Percentiles rank a stretch among this genome's conserved stretches.
Conservation (phyloP, 2,113 vertebrate species). For the Willisornis vidua region DNA sequence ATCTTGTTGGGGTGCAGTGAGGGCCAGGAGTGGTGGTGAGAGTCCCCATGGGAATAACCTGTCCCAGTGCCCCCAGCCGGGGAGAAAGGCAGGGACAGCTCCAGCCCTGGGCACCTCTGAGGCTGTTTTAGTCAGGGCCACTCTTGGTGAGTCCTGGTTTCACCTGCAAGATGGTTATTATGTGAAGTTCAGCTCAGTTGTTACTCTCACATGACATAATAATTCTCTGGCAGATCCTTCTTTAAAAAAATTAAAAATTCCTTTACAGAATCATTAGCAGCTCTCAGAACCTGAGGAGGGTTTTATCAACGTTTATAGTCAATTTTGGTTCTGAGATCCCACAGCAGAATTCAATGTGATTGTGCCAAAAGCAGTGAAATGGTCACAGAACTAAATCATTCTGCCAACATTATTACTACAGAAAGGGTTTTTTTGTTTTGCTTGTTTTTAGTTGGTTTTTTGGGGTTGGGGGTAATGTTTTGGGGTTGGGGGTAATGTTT, state of each 20-base stretch:
- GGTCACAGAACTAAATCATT: background rate
- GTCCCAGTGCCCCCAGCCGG: background rate
- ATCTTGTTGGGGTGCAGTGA: rapidly evolving
- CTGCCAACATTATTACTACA: background rate
- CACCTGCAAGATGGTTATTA: background rate
- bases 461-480: too few species aligned
- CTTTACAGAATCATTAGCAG: background rate
- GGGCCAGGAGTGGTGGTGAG: rapidly evolving
- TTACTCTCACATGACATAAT: background rate
- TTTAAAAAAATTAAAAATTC: background rate
- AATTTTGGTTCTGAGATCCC: background rate
- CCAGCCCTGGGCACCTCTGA: background rate
- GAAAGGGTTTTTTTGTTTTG: too few species aligned
- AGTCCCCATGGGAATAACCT: rapidly evolving
- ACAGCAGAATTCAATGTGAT: background rate
- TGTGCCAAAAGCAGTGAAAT: background rate
- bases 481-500: too few species aligned
- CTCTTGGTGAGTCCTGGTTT: background rate
- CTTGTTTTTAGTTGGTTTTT: too few species aligned
- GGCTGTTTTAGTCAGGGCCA: too few species aligned
- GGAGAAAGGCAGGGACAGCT: background rate
- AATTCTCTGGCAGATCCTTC: background rate
- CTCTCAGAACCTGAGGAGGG: background rate
- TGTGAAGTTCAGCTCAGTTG: rapidly evolving
- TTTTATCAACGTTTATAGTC: rapidly evolving